These are phyloP conservation scores for Oxygymnocypris stewartii DNA, from an alignment of 2,113 vertebrate species.

Conservation along the genomic window DNA sequence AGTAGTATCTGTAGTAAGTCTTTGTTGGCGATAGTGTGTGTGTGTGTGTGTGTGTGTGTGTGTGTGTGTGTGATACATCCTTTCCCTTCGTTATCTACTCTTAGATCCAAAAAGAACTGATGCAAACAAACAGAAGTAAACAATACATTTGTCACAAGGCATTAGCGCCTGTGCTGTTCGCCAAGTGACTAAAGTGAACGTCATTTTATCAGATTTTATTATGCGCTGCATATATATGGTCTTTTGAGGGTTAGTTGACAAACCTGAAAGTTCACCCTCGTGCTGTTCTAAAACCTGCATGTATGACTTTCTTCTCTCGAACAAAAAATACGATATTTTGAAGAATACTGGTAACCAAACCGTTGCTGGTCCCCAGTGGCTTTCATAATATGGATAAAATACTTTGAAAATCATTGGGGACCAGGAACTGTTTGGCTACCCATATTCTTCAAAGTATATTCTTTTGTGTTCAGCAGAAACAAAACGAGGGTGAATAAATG, in stretches of 20 bases:
- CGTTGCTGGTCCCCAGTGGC: too few species aligned
- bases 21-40: background rate
- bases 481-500: background rate
- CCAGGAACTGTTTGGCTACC: too few species aligned
- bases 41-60: too few species aligned
- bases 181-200: background rate
- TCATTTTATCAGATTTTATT: background rate
- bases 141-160: background rate
- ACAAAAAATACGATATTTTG: too few species aligned
- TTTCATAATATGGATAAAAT: too few species aligned
- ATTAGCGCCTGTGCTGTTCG: background rate
- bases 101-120: background rate
- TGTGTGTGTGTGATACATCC: too few species aligned
- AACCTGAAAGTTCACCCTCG: background rate
- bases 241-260: background rate
- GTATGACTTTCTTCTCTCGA: background rate
- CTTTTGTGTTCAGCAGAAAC: background rate
- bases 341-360: too few species aligned
- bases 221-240: background rate
- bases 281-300: background rate
- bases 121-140: conserved; percentile 10
- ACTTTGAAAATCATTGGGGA: too few species aligned
- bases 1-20: background rate
- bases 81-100: background rate
- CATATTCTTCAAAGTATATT: background rate